Evolutionary conservation across 2,888 invertebrate genomes (phyloP), one percentile per base, ranked within the genome.

Genomic region (Chymomyza amoena): DNA sequence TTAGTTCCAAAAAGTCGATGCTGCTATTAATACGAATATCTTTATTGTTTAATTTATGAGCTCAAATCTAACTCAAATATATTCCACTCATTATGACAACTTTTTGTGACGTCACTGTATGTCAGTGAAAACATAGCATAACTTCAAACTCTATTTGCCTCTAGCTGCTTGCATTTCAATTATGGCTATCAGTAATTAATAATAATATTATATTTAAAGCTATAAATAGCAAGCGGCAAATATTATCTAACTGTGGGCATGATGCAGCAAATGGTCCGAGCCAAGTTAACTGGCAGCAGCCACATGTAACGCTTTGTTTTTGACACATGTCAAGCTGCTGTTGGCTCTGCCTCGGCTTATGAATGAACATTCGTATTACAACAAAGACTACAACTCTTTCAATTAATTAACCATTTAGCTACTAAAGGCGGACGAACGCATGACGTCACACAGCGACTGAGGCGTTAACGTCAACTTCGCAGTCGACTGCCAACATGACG

Each of bases 341-440:
- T 20, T 18, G 20, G 54, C 54, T 54, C 54, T 54, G 16, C 54
- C 10, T 18, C 15, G 13, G 13, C 39, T 45, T 45, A 45, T 45
- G 39, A 13, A 45, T 45, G 39, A 13, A 45, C 13, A 45, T 13
- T 45, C 39, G 13, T 45, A 45, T 45, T 45, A 45, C 39, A 45
- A 45, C 13, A 10, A 45, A 13, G 13, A 45, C 39, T 10, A 45
- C 39, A 45, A 1, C 39, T 45, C 18, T 81, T 81, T 80, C 63
- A 81, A 86, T 84, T 87, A 84, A 84, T 84, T 84, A 78, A 80
- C 65, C 71, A 71, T 69, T 81, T 71, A 57, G 52, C 64, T 54
- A 62, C 69, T 74, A 61, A 50, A 60, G 39, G 57, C 66, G 60
- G 78, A 74, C 79, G 60, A 80, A 74, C 79, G 70, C 74, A 68